phyloP scores from a whole-genome alignment of 1,140 invertebrate species.

The Tachypleus tridentatus region DNA sequence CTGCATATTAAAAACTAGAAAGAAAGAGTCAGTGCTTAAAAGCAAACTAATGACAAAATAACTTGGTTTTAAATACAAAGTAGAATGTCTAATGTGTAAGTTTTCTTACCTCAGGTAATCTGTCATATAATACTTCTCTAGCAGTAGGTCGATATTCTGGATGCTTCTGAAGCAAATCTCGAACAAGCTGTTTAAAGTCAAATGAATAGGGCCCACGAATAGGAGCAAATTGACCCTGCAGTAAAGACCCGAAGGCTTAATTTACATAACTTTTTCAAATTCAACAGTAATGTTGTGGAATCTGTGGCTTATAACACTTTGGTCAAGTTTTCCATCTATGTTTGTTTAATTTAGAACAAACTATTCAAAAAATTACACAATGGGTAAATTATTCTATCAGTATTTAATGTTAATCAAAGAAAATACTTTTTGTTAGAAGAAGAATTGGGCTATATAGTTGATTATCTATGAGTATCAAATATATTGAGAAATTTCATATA shows the following conservation, averaged over 20 bases:
- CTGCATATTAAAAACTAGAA: background rate
- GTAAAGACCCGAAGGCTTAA: background rate
- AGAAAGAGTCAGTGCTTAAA: background rate
- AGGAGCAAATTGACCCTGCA: conserved; percentile 42
- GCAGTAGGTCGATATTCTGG: conserved; percentile 50
- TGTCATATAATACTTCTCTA: conserved; percentile 43
- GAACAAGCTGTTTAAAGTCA: conserved; percentile 47
- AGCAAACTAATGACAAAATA: conserved; percentile 2
- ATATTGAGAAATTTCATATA: too few species aligned
- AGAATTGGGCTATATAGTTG: too few species aligned
- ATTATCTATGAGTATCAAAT: too few species aligned
- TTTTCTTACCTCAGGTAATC: conserved; percentile 39
- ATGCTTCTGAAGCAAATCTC: conserved; percentile 49
- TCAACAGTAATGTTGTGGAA: too few species aligned
- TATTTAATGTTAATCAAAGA: too few species aligned
- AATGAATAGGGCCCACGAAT: conserved; percentile 52
- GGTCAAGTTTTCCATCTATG: too few species aligned
- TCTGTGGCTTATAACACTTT: too few species aligned
- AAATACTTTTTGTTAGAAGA: too few species aligned
- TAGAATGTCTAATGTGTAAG: conserved; percentile 26
- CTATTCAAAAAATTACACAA: too few species aligned
- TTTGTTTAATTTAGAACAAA: too few species aligned
- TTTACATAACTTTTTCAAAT: too few species aligned
- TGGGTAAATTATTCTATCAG: too few species aligned
- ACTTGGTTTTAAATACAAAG: conserved; percentile 3